These are phyloP conservation scores for Selene dorsalis DNA, from an alignment of 2,797 vertebrate genomes.

Conservation along the genomic window DNA sequence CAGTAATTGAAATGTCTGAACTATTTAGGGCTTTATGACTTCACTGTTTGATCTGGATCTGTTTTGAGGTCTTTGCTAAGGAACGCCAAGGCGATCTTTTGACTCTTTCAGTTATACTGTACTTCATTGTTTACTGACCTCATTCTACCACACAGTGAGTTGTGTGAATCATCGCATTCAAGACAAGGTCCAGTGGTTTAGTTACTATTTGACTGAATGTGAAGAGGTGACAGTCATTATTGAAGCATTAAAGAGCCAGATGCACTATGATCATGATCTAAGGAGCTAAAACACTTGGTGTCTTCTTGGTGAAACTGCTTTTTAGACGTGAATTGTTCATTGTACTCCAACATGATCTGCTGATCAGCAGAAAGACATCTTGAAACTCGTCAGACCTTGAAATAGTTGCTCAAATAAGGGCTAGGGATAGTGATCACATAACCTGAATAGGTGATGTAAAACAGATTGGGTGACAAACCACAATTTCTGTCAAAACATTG, in stretches of 20 bases:
- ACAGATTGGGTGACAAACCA: not conserved
- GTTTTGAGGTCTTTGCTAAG: not conserved
- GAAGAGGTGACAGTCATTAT: not conserved
- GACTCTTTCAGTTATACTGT: not conserved
- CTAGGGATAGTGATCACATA: not conserved
- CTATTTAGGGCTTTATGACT: not conserved
- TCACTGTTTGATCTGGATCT: slow-evolving; percentile 5
- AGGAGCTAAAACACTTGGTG: not conserved
- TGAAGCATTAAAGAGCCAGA: not conserved
- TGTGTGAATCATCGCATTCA: slow-evolving; percentile 20
- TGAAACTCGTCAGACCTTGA: not conserved
- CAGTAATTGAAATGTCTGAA: not conserved
- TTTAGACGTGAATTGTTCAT: not conserved
- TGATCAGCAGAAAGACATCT: not conserved
- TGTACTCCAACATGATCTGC: too few species aligned
- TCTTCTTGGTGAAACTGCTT: not conserved
- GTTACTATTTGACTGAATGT: slow-evolving; percentile 55
- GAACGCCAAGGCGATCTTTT: not conserved
- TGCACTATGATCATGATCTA: not conserved
- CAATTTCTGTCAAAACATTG: not conserved
- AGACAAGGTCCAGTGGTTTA: slow-evolving; percentile 41
- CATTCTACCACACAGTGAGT: not conserved
- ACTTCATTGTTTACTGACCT: slow-evolving; percentile 8
- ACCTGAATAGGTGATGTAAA: slow-evolving; percentile 4
- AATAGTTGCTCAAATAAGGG: not conserved